These are phyloP conservation scores for Porites australiensis DNA, from an alignment of 64 coral and sea anemone genomes.

Conservation along the genomic window DNA sequence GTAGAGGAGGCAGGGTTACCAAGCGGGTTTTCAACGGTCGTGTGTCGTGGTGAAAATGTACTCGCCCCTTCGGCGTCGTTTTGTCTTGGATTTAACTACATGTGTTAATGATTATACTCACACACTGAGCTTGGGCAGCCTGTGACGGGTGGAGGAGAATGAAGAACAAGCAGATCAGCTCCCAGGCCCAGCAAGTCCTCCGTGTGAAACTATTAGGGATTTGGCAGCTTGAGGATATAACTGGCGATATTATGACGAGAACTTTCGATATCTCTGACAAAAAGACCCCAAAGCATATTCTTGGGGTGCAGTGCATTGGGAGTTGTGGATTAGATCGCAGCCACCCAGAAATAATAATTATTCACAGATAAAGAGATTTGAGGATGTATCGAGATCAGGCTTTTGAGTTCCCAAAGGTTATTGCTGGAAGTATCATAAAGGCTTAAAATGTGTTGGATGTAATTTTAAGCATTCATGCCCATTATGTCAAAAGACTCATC, in stretches of 20 bases:
- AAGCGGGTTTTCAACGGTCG: too few relatives aligned
- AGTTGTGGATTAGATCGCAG: neutral
- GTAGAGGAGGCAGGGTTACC: too few relatives aligned
- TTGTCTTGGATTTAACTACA: too few relatives aligned
- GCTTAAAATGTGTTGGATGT: conserved; percentile 9
- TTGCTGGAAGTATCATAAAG: conserved; percentile 32
- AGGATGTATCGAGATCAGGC: neutral
- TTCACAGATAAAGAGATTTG: neutral
- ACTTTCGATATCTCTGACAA: conserved; percentile 8
- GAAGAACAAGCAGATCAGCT: too few relatives aligned
- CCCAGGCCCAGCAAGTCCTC: neutral
- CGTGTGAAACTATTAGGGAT: conserved; percentile 11
- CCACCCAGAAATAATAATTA: neutral
- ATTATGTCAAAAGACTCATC: neutral
- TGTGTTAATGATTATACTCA: too few relatives aligned
- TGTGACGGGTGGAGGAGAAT: too few relatives aligned
- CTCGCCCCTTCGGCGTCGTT: too few relatives aligned
- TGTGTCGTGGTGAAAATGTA: too few relatives aligned
- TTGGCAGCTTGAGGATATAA: conserved; percentile 54
- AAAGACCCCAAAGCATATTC: too few relatives aligned
- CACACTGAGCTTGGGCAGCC: too few relatives aligned
- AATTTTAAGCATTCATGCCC: neutral
- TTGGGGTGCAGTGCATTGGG: neutral
- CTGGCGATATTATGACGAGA: conserved; percentile 62
- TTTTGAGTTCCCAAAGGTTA: conserved; percentile 11